Percentiles rank a stretch among this genome's conserved stretches.
phyloP scores from a whole-genome alignment of 2,797 vertebrate genomes.

The Syncerus caffer region DNA sequence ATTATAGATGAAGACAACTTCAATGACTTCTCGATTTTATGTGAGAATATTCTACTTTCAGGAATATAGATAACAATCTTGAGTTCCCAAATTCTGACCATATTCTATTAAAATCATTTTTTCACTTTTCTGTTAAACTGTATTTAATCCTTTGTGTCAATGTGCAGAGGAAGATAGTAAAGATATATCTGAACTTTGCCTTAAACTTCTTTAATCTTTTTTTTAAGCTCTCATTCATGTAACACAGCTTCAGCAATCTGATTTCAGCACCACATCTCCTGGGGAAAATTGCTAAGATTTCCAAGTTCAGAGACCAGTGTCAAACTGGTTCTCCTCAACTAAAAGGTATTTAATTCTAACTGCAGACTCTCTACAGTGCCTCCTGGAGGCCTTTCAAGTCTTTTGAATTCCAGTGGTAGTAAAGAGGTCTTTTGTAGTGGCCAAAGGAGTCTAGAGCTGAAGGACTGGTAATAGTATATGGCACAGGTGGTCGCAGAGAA shows the following conservation, averaged over 20 bases:
- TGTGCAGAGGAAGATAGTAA: constrained; percentile 80
- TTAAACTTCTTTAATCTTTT: constrained; percentile 83
- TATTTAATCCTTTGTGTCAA: constrained; percentile 81
- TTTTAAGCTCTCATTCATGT: constrained; percentile 81
- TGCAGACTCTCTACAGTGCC: constrained; percentile 59
- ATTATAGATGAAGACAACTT: constrained; percentile 64
- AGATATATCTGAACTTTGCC: constrained; percentile 81
- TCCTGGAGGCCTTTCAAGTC: constrained; percentile 78
- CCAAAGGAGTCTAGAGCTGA: constrained; percentile 53
- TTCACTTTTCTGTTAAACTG: constrained; percentile 76
- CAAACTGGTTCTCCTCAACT: constrained; percentile 70
- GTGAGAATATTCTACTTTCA: constrained; percentile 70
- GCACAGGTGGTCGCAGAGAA: neutral
- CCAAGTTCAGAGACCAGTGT: constrained; percentile 78
- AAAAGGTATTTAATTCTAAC: constrained; percentile 62
- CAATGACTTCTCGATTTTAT: constrained; percentile 68
- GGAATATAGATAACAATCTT: constrained; percentile 69
- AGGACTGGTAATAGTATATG: constrained; percentile 40
- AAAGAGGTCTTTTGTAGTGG: constrained; percentile 69
- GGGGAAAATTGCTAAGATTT: constrained; percentile 72
- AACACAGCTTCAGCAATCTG: constrained; percentile 79
- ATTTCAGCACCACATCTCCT: constrained; percentile 77
- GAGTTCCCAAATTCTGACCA: constrained; percentile 74
- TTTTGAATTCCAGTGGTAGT: constrained; percentile 63
- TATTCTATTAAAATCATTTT: constrained; percentile 76